These are phyloP conservation scores for Argyrosomus japonicus DNA, from an alignment of 2,113 vertebrate genomes.

Conservation along the genomic window DNA sequence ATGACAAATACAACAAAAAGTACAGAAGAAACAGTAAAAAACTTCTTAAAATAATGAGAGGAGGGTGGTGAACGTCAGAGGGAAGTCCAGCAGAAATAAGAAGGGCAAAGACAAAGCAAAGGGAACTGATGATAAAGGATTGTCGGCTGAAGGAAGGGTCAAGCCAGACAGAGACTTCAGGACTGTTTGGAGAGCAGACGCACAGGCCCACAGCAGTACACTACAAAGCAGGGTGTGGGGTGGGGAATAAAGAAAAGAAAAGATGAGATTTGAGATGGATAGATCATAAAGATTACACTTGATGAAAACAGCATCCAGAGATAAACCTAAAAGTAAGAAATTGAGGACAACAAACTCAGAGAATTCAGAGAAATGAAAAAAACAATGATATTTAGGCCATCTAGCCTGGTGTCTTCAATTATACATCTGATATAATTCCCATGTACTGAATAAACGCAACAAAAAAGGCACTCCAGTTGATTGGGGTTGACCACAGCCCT, in stretches of 20 bases:
- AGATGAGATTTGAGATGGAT: slow-evolving; percentile 55
- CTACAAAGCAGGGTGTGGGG: slow-evolving; percentile 82
- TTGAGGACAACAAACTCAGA: background rate
- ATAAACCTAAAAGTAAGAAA: background rate
- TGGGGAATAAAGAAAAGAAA: slow-evolving; percentile 60
- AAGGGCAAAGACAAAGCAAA: slow-evolving; percentile 32
- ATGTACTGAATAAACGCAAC: slow-evolving; percentile 38
- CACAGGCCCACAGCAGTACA: slow-evolving; percentile 95
- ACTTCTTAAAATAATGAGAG: slow-evolving; percentile 9
- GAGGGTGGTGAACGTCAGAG: slow-evolving; percentile 26
- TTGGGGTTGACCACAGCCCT: slow-evolving; percentile 56
- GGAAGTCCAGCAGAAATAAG: slow-evolving; percentile 38
- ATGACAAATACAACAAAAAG: slow-evolving; percentile 11
- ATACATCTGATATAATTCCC: slow-evolving; percentile 37
- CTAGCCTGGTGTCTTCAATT: slow-evolving; percentile 9
- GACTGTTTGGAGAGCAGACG: slow-evolving; percentile 88
- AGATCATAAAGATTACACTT: slow-evolving; percentile 13
- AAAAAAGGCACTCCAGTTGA: slow-evolving; percentile 58
- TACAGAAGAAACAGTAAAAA: slow-evolving; percentile 19
- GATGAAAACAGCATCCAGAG: slow-evolving; percentile 13
- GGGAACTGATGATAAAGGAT: slow-evolving; percentile 36
- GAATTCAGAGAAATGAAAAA: background rate
- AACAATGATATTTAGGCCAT: background rate
- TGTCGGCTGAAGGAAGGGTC: slow-evolving; percentile 42
- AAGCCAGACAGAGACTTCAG: slow-evolving; percentile 77